These are phyloP conservation scores for Bellardia bayeri DNA, from an alignment of 2,888 invertebrate species.

Conservation along the genomic window DNA sequence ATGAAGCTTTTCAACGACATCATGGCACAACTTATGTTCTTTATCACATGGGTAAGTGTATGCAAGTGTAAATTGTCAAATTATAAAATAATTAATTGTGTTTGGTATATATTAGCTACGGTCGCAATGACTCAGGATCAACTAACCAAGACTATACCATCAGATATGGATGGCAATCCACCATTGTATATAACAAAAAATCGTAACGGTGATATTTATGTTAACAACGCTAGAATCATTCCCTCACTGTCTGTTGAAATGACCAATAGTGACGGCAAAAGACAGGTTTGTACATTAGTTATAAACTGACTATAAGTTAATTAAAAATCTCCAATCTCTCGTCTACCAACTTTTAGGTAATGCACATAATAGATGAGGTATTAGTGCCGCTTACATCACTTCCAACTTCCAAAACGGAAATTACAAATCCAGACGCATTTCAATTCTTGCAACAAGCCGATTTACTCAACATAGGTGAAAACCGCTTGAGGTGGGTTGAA, in stretches of 20 bases:
- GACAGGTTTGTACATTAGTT: constrained; percentile 85
- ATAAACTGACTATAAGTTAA: not conserved
- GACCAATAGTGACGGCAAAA: constrained; percentile 86
- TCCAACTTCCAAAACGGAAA: constrained; percentile 86
- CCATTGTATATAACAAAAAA: constrained; percentile 93
- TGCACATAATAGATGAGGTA: constrained; percentile 95
- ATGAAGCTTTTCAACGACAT: constrained; percentile 92
- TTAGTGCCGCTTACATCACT: constrained; percentile 90
- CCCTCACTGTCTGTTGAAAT: constrained; percentile 88
- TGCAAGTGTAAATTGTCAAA: too few species aligned
- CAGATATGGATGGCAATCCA: constrained; percentile 93
- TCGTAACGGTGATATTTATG: constrained; percentile 89
- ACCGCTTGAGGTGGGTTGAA: constrained; percentile 88
- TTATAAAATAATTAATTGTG: not conserved
- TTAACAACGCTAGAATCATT: constrained; percentile 93
- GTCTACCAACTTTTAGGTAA: constrained; percentile 86
- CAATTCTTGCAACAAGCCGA: constrained; percentile 92
- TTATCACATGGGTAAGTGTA: constrained; percentile 92
- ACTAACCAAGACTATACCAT: constrained; percentile 86
- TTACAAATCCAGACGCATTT: constrained; percentile 92
- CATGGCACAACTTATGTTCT: constrained; percentile 87
- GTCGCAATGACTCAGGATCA: constrained; percentile 89
- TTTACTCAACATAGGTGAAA: constrained; percentile 89
- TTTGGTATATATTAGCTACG: constrained; percentile 86
- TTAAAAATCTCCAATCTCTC: not conserved